These are phyloP conservation scores for Sus scrofa DNA, from an alignment of 2,113 vertebrate genomes.

Conservation along the genomic window T2T-Sscrofa CM000821.6:54390501-54391000, in stretches of 20 bases:
- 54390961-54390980: neutral
- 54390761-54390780: slow-evolving; percentile 8
- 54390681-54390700: slow-evolving; percentile 40
- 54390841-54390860: neutral
- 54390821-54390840: neutral
- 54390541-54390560: neutral
- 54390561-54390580: slow-evolving; percentile 32
- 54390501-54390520: slow-evolving; percentile 4
- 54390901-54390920: slow-evolving; percentile 51
- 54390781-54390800: neutral
- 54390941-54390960: neutral
- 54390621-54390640: slow-evolving; percentile 43
- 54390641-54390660: slow-evolving; percentile 32
- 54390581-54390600: neutral
- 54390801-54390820: neutral
- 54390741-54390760: neutral
- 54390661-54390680: slow-evolving; percentile 27
- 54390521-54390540: neutral
- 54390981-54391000: slow-evolving; percentile 17
- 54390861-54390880: neutral
- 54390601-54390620: neutral
- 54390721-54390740: neutral
- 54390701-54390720: neutral
- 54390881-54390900: neutral
- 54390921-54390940: slow-evolving; percentile 33